Conservation (phyloP, 2,797 vertebrate genomes). For the Urophycis tenuis region DNA sequence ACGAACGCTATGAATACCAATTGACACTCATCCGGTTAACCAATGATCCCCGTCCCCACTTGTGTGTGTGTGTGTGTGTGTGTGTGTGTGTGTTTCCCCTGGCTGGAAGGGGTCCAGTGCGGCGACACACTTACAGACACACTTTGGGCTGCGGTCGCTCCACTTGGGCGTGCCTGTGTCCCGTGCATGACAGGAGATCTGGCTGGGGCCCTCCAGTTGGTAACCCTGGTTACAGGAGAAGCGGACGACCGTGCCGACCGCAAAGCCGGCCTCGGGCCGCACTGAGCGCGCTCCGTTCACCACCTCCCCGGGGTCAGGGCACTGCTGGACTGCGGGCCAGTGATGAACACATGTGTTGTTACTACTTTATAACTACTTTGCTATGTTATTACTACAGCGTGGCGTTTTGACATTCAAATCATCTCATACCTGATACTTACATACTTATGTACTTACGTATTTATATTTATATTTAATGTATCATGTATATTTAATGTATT, state of each 20-base stretch:
- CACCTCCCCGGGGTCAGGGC: conserved; percentile 85
- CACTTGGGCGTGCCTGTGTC: conserved; percentile 89
- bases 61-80: conserved; percentile 3
- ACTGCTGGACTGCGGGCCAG: conserved; percentile 77
- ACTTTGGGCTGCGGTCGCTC: conserved; percentile 90
- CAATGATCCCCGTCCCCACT: background rate
- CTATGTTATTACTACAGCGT: background rate
- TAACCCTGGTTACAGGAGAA: conserved; percentile 90
- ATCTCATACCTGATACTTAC: background rate
- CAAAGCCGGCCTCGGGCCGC: conserved; percentile 79
- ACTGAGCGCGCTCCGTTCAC: conserved; percentile 83
- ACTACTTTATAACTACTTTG: background rate
- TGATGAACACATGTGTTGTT: conserved; percentile 3
- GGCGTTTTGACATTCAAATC: background rate
- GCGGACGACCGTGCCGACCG: conserved; percentile 82
- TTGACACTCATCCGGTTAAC: background rate
- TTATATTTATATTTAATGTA: too few relatives aligned
- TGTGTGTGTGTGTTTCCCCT: background rate
- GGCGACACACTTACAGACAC: conserved; percentile 81
- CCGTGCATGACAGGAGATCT: conserved; percentile 84
- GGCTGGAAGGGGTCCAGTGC: background rate
- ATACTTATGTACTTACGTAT: too few relatives aligned
- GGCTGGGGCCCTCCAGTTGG: conserved; percentile 81
- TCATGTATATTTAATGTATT: too few relatives aligned
- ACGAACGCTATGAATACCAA: background rate